Conservation (phyloP, 1,140 invertebrate genomes). For the Macrobrachium nipponense region DNA sequence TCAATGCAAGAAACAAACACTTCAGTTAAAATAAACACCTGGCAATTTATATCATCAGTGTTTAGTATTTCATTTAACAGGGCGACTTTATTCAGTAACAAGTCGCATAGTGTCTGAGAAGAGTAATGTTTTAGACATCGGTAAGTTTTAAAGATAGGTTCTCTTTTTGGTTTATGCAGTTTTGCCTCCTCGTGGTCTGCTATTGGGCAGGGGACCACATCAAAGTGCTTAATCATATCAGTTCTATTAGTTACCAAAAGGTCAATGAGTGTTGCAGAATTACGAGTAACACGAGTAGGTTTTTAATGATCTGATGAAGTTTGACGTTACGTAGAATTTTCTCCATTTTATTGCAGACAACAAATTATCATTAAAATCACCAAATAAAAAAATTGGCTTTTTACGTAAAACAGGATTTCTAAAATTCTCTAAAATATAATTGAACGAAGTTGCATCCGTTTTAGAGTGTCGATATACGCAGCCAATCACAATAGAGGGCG, state of each 20-base stretch:
- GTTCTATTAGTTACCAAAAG: too few species aligned
- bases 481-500: conserved; percentile 8
- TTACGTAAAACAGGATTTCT: neutral
- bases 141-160: neutral
- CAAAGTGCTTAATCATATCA: too few species aligned
- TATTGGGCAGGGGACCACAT: neutral
- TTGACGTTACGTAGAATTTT: neutral
- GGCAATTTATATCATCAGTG: too few species aligned
- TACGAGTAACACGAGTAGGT: too few species aligned
- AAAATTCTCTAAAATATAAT: conserved; percentile 2
- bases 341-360: neutral
- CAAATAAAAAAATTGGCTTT: conserved; percentile 2
- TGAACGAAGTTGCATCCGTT: neutral
- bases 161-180: neutral
- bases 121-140: neutral
- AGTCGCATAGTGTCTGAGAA: too few species aligned
- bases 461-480: conserved; percentile 28
- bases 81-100: too few species aligned
- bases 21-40: too few species aligned
- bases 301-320: conserved; percentile 2
- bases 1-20: too few species aligned
- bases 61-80: too few species aligned
- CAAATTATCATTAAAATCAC: too few species aligned
- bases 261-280: too few species aligned
- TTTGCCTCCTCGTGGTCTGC: conserved; percentile 1